A percentile compares a stretch with the other conserved stretches of the same genome.
phyloP scores from a whole-genome alignment of 1,140 invertebrate species.

The Lasioglossum baleicum region DNA sequence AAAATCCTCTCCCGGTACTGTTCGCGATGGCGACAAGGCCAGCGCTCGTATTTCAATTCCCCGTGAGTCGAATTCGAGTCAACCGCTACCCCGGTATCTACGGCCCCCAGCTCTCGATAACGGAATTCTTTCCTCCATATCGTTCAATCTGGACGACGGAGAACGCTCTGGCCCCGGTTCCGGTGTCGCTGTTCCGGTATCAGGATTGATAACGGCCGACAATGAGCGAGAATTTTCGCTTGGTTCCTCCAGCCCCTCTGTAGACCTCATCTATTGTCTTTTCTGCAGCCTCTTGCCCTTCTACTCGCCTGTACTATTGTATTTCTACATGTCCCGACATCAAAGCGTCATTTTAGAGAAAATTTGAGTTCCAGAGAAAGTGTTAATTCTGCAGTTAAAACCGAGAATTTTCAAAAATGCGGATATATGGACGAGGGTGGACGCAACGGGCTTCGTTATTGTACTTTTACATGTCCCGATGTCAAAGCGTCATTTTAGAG shows the following conservation, averaged over 20 bases:
- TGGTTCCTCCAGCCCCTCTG: neutral
- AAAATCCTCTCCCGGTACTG: constrained; percentile 48
- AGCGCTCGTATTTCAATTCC: constrained; percentile 71
- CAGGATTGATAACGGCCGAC: constrained; percentile 14
- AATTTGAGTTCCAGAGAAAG: no score
- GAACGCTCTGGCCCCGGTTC: constrained; percentile 1
- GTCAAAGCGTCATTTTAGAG: no score
- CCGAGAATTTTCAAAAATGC: no score
- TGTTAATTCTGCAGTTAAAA: no score
- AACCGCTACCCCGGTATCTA: constrained; percentile 30
- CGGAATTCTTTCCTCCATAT: constrained; percentile 61
- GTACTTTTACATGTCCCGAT: no score
- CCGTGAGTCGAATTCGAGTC: constrained; percentile 69
- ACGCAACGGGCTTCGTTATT: no score
- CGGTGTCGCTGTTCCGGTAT: constrained; percentile 37
- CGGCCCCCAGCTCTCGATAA: constrained; percentile 58
- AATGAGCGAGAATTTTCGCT: constrained; percentile 6
- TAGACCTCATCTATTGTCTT: no score
- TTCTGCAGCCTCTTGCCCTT: no score
- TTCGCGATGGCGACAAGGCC: constrained; percentile 67
- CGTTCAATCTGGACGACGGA: constrained; percentile 28
- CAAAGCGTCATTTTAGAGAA: no score
- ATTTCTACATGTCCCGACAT: no score
- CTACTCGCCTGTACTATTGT: no score
- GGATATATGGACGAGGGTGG: no score